These are phyloP conservation scores for Drosophila bipectinata DNA, from an alignment of 1,140 invertebrate species.

Conservation along the genomic window DNA sequence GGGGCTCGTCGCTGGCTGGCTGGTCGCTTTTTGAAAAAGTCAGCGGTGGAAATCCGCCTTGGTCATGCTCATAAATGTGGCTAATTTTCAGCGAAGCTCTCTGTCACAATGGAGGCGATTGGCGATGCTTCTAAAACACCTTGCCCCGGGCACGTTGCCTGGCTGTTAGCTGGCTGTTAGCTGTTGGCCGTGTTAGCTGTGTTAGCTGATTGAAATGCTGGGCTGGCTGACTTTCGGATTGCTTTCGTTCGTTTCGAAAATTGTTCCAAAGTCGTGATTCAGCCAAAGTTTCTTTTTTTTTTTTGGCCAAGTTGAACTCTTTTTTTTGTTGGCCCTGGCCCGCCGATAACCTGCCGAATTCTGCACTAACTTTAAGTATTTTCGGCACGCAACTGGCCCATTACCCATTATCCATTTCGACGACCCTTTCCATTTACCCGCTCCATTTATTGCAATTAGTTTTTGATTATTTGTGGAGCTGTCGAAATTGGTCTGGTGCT, in stretches of 20 bases:
- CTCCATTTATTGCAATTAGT: constrained; percentile 56
- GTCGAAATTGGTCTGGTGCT: constrained; percentile 11
- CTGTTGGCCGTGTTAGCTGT: constrained; percentile 1
- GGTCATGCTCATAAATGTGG: constrained; percentile 76
- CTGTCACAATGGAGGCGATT: constrained; percentile 22
- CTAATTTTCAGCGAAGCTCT: constrained; percentile 60
- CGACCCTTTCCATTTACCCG: constrained; percentile 35
- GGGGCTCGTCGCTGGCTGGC: constrained; percentile 7
- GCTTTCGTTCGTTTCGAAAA: constrained; percentile 47
- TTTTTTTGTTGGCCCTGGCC: constrained; percentile 10
- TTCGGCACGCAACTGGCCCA: constrained; percentile 65
- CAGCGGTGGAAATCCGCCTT: constrained; percentile 53
- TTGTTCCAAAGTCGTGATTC: constrained; percentile 74
- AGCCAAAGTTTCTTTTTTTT: constrained; percentile 54
- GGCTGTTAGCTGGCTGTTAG: constrained; percentile 39
- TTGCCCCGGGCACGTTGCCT: constrained; percentile 64
- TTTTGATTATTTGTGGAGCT: constrained; percentile 33
- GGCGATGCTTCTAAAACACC: constrained; percentile 55
- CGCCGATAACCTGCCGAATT: constrained; percentile 52
- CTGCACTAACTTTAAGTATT: constrained; percentile 56
- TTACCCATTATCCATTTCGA: constrained; percentile 45
- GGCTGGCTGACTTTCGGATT: constrained; percentile 33
- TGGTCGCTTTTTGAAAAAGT: constrained; percentile 6
- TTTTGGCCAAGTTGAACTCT: constrained; percentile 14
- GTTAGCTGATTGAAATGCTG: constrained; percentile 70